Evolutionary conservation across 1,140 invertebrate species (phyloP).

Genomic region (Drosophila tani): DNA sequence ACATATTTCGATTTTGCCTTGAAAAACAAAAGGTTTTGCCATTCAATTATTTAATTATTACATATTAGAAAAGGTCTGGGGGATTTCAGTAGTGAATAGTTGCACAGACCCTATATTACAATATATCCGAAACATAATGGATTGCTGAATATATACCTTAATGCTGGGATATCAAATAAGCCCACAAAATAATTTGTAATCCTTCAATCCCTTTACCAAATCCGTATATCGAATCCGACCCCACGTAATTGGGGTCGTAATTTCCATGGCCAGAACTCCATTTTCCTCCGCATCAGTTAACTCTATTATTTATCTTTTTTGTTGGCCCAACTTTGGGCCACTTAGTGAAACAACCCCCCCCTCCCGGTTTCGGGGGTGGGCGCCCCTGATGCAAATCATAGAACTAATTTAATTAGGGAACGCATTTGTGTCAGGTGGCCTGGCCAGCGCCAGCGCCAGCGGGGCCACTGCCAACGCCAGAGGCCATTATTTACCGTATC

Average conservation of each 20-base stretch:
- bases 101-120: no score
- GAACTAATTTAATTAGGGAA: constrained; percentile 51
- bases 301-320: not conserved
- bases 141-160: no score
- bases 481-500: constrained; percentile 48
- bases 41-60: no score
- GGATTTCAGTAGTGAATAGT: no score
- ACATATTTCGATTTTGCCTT: no score
- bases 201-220: not conserved
- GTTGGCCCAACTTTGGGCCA: not conserved
- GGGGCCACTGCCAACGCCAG: constrained; percentile 21
- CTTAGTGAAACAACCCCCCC: not conserved
- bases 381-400: constrained; percentile 37
- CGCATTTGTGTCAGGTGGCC: constrained; percentile 50
- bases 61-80: no score
- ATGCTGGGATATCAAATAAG: no score
- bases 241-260: no score
- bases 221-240: no score
- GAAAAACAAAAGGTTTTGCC: no score
- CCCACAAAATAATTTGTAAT: not conserved
- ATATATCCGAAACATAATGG: no score
- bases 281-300: not conserved
- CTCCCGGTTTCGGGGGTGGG: not conserved
- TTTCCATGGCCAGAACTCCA: not conserved
- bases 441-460: constrained; percentile 2